Evolutionary conservation across 1,140 invertebrate genomes (phyloP).

Genomic region (Hyles vespertilio): DNA sequence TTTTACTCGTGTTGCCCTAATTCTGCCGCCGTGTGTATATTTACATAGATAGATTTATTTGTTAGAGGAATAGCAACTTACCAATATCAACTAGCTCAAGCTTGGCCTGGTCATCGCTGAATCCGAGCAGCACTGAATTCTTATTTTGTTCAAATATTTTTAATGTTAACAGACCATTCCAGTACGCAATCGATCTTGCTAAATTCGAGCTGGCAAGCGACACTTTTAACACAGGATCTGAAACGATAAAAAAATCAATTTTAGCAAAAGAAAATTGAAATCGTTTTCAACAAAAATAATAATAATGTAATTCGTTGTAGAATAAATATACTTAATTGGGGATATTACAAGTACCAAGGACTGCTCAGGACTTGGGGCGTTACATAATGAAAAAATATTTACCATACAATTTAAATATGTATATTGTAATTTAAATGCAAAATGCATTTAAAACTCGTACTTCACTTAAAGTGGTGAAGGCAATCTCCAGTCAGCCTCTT

Average conservation of each 20-base stretch:
- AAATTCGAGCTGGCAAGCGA: constrained; percentile 88
- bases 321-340: not conserved
- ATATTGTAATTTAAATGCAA: too few relatives aligned
- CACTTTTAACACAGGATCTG: constrained; percentile 91
- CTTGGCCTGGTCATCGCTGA: constrained; percentile 84
- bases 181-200: constrained; percentile 86
- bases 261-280: not conserved
- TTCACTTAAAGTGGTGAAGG: too few relatives aligned
- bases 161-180: constrained; percentile 87
- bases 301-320: not conserved
- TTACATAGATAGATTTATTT: too few relatives aligned
- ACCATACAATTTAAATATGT: too few relatives aligned
- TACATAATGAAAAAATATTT: too few relatives aligned
- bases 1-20: too few relatives aligned
- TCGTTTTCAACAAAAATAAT: not conserved
- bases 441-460: too few relatives aligned
- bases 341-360: not conserved
- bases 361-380: too few relatives aligned
- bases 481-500: too few relatives aligned
- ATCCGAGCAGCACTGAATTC: constrained; percentile 81
- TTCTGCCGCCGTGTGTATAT: too few relatives aligned
- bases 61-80: constrained; percentile 58
- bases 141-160: constrained; percentile 80
- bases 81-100: constrained; percentile 85
- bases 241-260: constrained; percentile 29